Conservation (phyloP, 2,888 invertebrate genomes). For the Athripsodes cinereus region DNA sequence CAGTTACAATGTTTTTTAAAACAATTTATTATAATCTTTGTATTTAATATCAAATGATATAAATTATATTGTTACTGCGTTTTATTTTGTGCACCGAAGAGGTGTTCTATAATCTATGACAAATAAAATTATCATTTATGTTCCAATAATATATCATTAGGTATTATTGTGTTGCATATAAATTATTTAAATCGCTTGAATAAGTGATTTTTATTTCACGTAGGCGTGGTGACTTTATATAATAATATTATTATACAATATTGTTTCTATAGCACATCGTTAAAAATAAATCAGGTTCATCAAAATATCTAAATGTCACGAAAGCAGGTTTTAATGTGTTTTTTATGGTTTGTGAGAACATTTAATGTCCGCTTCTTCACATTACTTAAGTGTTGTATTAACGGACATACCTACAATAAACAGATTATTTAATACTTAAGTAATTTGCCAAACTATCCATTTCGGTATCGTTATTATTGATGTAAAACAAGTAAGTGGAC, state of each 20-base stretch:
- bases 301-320: constrained; percentile 14
- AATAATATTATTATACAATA: neutral
- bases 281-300: constrained; percentile 13
- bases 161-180: too few relatives aligned
- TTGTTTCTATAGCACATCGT: constrained; percentile 4
- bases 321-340: constrained; percentile 18
- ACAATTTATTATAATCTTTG: too few relatives aligned
- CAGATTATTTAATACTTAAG: constrained; percentile 9
- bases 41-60: too few relatives aligned
- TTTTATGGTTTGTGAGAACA: constrained; percentile 11
- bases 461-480: constrained; percentile 16
- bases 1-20: too few relatives aligned
- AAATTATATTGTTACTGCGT: too few relatives aligned
- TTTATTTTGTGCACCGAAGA: too few relatives aligned
- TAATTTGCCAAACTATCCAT: constrained; percentile 18
- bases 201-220: too few relatives aligned
- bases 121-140: too few relatives aligned
- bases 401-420: constrained; percentile 3
- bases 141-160: too few relatives aligned
- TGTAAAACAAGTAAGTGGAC: constrained; percentile 18
- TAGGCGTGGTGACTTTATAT: neutral
- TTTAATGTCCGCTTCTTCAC: constrained; percentile 4
- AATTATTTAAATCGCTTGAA: too few relatives aligned
- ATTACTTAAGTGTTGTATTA: neutral
- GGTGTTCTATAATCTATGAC: too few relatives aligned